Percentiles rank a stretch among this genome's conserved stretches.
These are phyloP conservation scores for Drosophila nebulosa DNA, from an alignment of 1,140 invertebrate species.

Conservation along the genomic window DNA sequence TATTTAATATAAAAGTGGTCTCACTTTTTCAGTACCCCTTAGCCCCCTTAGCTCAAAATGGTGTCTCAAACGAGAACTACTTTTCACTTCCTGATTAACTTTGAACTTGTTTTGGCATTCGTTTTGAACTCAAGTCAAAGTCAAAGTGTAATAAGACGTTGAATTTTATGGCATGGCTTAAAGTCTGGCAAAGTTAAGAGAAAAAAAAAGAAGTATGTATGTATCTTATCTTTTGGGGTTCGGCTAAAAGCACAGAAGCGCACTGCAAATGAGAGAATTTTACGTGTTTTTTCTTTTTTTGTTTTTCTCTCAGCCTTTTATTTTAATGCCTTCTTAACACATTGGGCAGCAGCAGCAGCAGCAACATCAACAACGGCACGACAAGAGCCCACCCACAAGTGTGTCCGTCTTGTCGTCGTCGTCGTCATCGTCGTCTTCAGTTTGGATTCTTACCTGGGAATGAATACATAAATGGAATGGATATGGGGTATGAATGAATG, in stretches of 20 bases:
- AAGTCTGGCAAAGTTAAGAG: constrained; percentile 46
- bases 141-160: constrained; percentile 17
- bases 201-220: no score
- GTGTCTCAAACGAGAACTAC: no score
- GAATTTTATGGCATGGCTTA: constrained; percentile 63
- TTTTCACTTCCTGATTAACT: constrained; percentile 35
- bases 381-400: constrained; percentile 69
- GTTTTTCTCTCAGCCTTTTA: constrained; percentile 25
- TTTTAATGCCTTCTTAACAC: constrained; percentile 40
- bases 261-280: constrained; percentile 1
- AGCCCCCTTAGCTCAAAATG: no score
- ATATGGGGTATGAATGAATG: constrained; percentile 46
- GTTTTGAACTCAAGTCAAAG: constrained; percentile 1
- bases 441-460: constrained; percentile 48
- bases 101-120: constrained; percentile 54
- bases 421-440: constrained; percentile 33
- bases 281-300: constrained; percentile 18
- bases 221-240: constrained; percentile 40
- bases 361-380: not conserved
- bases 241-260: constrained; percentile 26
- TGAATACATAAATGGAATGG: constrained; percentile 48
- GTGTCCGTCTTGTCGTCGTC: constrained; percentile 32
- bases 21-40: no score
- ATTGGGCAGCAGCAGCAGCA: constrained; percentile 9
- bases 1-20: no score